These are phyloP conservation scores for Colius striatus DNA, from an alignment of 2,113 vertebrate species.

Conservation along the genomic window DNA sequence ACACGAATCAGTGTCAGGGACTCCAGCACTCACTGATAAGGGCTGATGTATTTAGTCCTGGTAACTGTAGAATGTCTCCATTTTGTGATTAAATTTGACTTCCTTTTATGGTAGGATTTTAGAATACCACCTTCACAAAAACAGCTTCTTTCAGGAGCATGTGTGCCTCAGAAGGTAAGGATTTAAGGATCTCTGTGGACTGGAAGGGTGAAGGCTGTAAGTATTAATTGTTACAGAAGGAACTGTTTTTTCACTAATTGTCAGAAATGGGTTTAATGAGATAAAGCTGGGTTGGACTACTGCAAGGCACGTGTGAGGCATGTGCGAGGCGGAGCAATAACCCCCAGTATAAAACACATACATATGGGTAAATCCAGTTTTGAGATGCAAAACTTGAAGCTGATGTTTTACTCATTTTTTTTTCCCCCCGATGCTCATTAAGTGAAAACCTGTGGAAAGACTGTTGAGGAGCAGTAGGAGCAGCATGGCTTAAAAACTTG, in stretches of 20 bases:
- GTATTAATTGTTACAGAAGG: slow-evolving; percentile 2
- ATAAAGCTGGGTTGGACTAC: not conserved
- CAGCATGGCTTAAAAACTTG: fast-evolving
- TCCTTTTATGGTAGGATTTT: not conserved
- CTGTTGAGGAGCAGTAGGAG: not conserved
- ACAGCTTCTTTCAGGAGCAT: not conserved
- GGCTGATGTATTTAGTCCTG: not conserved
- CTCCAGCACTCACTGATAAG: not conserved
- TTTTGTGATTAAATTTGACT: not conserved
- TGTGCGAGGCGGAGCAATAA: fast-evolving
- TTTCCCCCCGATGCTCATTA: not conserved
- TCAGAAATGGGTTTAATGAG: not conserved
- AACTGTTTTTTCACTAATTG: not conserved
- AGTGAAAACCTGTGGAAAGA: not conserved
- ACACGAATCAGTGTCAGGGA: not conserved
- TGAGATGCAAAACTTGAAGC: not conserved
- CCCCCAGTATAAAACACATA: not conserved
- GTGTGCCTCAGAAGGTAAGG: not conserved
- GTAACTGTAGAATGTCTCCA: not conserved
- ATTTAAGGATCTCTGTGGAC: not conserved
- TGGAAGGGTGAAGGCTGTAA: not conserved
- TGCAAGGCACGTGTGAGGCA: fast-evolving
- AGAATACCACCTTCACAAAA: not conserved
- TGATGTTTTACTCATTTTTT: not conserved
- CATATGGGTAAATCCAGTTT: not conserved